Evolutionary conservation across 2,888 invertebrate species (phyloP), one percentile per base, ranked within the genome.

Genomic region (Morpho deidamia): DNA sequence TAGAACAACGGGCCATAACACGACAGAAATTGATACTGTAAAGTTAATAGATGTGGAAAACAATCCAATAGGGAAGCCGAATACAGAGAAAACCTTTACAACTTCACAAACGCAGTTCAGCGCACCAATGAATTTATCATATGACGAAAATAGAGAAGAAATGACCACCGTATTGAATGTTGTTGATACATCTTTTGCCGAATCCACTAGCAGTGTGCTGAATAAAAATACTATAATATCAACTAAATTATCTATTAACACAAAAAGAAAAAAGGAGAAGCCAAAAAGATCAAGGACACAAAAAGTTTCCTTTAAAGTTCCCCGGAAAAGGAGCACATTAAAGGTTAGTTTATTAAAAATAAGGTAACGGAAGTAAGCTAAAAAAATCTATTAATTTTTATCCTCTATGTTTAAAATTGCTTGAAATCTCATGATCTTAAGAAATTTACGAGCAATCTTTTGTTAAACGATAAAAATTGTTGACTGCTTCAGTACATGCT

Each of bases 321-420:
- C 11, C 48, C 37, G n/a, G 12, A 71, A 62, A 41, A 64, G 67
- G 39, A 67, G 58, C 38, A 75, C 70, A 14, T 67, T 71, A 51
- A 69, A 66, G 53, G 78, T 76, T 67, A 72, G 75, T 65, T 46
- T 23, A 23, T 32, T 32, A 23, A 4, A 9, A n/a, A n/a, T 7
- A 10, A 14, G 12, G 9, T 41, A 14, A 14, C 14, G 14, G 2
- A 14, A 14, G 14, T 14, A 14, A 14, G 14, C 14, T 14, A 4
- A 1, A 1, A 14, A 23, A 23, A 23, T 23, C 23, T 23, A 23
- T 23, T 23, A 5, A 23, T 23, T 23, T 23, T 23, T 23, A 23
- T 23, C 23, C 23, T 2, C 23, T 23, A 23, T 23, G 23, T 23
- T 23, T 23, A 23, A 23, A 23, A 23, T 23, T 23, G 1, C 5